Base-by-base conservation (phyloP, 2,888 invertebrate genomes). In the Clunio marinus region DNA sequence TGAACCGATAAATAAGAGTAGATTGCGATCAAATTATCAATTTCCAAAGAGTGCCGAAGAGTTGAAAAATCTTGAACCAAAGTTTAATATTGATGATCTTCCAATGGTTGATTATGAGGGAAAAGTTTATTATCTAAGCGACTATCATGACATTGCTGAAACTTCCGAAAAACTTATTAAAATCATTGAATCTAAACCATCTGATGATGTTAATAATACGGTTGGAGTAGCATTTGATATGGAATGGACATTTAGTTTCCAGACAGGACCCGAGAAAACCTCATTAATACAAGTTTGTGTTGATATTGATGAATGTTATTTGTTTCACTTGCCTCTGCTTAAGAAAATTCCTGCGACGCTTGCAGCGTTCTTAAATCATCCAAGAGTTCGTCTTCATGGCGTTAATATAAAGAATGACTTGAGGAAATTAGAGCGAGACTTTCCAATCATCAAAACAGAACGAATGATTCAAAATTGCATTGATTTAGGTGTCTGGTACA, bases 331-430 rank as follows among this genome's bases (percentile, higher is more conserved):
- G 13, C 81, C 79, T 70, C 74, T 80, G n/a, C 59, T 86, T 0
- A 80, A 79, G 70, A 83, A 80, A 71, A 74, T 87, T 20, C 87
- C 87, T 1, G 81, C 81, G 55, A 80, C 82, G 24, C 76, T 87
- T 59, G 76, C 80, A 25, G 76, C 80, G 37, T 76, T 86, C 17
- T 74, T 87, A 15, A 79, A 78, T 22, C 85, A 86, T 76, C 78
- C 81, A 0, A 84, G 83, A 73, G 82, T 85, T 20, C 79, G 79
- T 69, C 74, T 86, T 51, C 83, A 84, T 72, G 87, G 87, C 24
- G 82, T 86, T 41, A 85, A 85, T 73, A 83, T 87, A 55, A 84
- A 83, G 75, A 84, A 83, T 72, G 86, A 87, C 74, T 77, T 86
- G 66, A 80, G 84, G 72, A 87, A 86, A 74, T 74, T 87, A 62